Evolutionary conservation across 1,140 invertebrate genomes (phyloP).

Genomic region (Drosophila repleta): DNA sequence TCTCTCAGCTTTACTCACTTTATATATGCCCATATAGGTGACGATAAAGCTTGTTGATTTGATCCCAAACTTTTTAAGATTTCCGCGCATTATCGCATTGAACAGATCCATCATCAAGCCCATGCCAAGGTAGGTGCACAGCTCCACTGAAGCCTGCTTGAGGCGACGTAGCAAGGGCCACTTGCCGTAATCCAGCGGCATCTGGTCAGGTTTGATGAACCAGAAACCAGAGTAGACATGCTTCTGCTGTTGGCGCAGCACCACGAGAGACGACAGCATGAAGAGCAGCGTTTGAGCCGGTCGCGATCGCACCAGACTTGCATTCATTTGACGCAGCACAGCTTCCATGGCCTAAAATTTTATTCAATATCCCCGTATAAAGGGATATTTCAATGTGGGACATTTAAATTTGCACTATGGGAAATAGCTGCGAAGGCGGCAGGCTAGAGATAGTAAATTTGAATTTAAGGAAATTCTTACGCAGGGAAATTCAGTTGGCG

Average conservation of each 20-base stretch:
- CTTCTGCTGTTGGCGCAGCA: conserved; percentile 44
- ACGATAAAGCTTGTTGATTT: conserved; percentile 49
- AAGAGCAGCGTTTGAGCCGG: conserved; percentile 48
- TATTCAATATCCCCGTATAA: too few species aligned
- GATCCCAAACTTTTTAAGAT: conserved; percentile 9
- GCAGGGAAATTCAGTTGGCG: too few species aligned
- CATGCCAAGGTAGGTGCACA: conserved; percentile 46
- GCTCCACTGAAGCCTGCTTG: conserved; percentile 22
- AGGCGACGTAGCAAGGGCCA: conserved; percentile 4
- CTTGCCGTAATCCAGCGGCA: conserved; percentile 28
- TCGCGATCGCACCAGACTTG: conserved; percentile 39
- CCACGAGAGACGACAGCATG: conserved; percentile 50
- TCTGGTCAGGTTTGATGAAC: conserved; percentile 50
- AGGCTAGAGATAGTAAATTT: too few species aligned
- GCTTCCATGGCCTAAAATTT: conserved; percentile 53
- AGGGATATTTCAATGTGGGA: too few species aligned
- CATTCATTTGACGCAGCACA: conserved; percentile 32
- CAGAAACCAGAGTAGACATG: conserved; percentile 50
- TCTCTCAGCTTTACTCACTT: conserved; percentile 12
- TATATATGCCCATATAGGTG: conserved; percentile 50
- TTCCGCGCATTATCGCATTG: conserved; percentile 14
- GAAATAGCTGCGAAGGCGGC: too few species aligned
- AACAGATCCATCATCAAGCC: conserved; percentile 47
- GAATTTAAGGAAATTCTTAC: too few species aligned
- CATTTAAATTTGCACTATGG: too few species aligned